Percentiles rank a stretch among this genome's conserved stretches.
Evolutionary conservation across 2,888 invertebrate species (phyloP).

Genomic region (Drosophila formosana): DNA sequence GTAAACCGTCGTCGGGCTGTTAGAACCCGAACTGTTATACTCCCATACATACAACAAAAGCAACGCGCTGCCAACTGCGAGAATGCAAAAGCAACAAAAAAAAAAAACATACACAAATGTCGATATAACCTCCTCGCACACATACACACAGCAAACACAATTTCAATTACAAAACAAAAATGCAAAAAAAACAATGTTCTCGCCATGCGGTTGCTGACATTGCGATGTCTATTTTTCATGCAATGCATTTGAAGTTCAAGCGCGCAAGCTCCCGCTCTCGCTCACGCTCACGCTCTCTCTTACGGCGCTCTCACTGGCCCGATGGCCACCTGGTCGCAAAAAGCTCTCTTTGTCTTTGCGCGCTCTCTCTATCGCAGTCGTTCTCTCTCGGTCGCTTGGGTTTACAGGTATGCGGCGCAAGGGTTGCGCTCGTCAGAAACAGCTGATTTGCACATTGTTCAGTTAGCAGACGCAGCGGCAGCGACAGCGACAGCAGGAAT

Average conservation of each 20-base stretch:
- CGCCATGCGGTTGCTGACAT: constrained; percentile 60
- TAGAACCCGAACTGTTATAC: constrained; percentile 71
- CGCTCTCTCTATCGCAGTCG: constrained; percentile 17
- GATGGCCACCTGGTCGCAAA: constrained; percentile 34
- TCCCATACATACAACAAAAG: constrained; percentile 57
- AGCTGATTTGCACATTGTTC: constrained; percentile 59
- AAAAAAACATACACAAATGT: background rate
- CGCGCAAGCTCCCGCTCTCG: constrained; percentile 56
- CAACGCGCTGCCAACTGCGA: constrained; percentile 37
- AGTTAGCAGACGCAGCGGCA: constrained; percentile 6
- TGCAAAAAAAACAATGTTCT: constrained; percentile 42
- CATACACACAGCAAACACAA: constrained; percentile 49
- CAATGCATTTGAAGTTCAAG: constrained; percentile 77
- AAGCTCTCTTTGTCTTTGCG: constrained; percentile 39
- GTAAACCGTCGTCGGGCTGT: constrained; percentile 38
- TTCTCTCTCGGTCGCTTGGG: constrained; percentile 2
- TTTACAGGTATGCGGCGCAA: constrained; percentile 52
- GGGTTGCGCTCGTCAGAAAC: constrained; percentile 55
- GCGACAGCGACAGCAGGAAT: constrained; percentile 27
- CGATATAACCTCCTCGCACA: constrained; percentile 37
- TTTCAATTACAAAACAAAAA: constrained; percentile 45
- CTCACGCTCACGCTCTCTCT: constrained; percentile 12
- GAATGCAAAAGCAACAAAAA: constrained; percentile 26
- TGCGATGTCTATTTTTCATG: constrained; percentile 55
- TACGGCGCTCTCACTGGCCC: constrained; percentile 12